Percentiles rank a stretch among this genome's conserved stretches.
These are phyloP conservation scores for Mellivora capensis DNA, from an alignment of 2,113 vertebrate species.

Conservation along the genomic window DNA sequence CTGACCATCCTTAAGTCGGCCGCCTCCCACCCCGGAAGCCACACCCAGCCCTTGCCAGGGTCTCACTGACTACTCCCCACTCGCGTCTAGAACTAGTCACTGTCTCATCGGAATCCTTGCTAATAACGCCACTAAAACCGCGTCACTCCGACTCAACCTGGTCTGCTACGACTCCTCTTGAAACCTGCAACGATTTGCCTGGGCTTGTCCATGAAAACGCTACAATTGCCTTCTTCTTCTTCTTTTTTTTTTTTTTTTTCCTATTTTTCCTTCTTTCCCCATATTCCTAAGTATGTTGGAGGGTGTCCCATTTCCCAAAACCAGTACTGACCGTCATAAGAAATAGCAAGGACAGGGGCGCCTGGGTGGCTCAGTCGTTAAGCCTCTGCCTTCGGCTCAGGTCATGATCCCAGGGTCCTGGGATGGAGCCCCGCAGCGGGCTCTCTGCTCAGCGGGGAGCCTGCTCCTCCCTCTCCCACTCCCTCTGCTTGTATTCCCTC, in stretches of 20 bases:
- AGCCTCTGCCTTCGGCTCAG: no score
- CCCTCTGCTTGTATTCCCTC: no score
- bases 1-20: not conserved
- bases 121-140: accelerated
- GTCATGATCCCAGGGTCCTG: no score
- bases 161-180: not conserved
- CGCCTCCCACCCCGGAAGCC: not conserved
- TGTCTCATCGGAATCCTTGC: no score
- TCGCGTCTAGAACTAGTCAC: not conserved
- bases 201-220: not conserved
- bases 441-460: no score
- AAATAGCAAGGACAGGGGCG: not conserved
- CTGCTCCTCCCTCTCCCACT: no score
- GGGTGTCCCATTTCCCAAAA: not conserved
- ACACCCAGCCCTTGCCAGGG: not conserved
- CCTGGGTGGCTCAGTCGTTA: no score
- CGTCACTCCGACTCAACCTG: not conserved
- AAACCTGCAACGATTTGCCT: not conserved
- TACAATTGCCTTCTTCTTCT: not conserved
- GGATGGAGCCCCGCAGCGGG: no score
- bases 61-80: no score
- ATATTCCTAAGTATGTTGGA: not conserved
- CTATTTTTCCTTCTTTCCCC: not conserved
- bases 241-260: no score
- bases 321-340: not conserved